phyloP scores from a whole-genome alignment of 2,888 invertebrate species.

The Drepana falcataria region DNA sequence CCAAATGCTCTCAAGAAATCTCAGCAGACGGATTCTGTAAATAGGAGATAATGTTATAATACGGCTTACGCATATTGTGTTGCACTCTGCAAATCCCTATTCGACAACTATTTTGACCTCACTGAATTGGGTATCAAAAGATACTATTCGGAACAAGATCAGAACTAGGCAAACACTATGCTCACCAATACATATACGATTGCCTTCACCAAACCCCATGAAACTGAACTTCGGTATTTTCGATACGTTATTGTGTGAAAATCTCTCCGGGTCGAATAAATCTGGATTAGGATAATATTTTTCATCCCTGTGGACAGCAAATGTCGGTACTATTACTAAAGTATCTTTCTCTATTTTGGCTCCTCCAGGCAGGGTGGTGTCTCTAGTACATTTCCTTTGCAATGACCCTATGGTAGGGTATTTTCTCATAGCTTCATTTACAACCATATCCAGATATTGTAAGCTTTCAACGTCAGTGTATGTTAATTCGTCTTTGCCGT shows the following conservation, averaged over 20 bases:
- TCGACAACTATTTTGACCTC: too few species aligned
- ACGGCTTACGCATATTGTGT: too few species aligned
- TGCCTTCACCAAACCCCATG: slow-evolving; percentile 73
- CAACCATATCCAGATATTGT: slow-evolving; percentile 55
- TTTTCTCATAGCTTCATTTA: slow-evolving; percentile 50
- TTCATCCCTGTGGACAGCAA: slow-evolving; percentile 49
- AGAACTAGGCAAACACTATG: slow-evolving; percentile 1
- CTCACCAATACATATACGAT: slow-evolving; percentile 71
- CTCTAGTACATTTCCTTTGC: slow-evolving; percentile 40
- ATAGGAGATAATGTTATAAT: too few species aligned
- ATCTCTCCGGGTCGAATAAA: slow-evolving; percentile 66
- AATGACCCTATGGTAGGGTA: slow-evolving; percentile 48
- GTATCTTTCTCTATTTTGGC: slow-evolving; percentile 35
- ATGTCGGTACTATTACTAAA: slow-evolving; percentile 35
- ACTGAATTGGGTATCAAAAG: too few species aligned
- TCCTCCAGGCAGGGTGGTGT: slow-evolving; percentile 39
- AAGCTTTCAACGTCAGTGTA: slow-evolving; percentile 47
- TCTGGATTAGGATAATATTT: slow-evolving; percentile 54
- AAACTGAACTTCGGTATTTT: slow-evolving; percentile 47
- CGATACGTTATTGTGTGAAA: slow-evolving; percentile 35
- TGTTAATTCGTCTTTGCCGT: slow-evolving; percentile 33
- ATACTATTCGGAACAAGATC: neutral
- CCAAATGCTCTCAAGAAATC: too few species aligned
- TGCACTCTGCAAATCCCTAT: too few species aligned
- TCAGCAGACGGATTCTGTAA: too few species aligned